Evolutionary conservation across 1,140 invertebrate species (phyloP).

Genomic region (Tribolium madens): DNA sequence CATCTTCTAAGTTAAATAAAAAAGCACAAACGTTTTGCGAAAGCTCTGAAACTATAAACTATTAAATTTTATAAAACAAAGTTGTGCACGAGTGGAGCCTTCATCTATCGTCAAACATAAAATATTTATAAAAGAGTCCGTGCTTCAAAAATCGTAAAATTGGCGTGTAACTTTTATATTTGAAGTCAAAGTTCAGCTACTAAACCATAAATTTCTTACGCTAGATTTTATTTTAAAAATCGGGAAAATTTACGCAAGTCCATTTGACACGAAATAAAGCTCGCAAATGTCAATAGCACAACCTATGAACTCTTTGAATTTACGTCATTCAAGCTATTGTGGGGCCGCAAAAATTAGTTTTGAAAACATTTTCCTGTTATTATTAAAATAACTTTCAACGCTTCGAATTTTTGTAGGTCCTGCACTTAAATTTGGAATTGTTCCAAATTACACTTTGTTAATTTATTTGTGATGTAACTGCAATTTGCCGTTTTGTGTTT

Average conservation of each 20-base stretch:
- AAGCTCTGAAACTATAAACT: background rate
- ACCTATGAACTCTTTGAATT: too few relatives aligned
- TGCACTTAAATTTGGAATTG: slow-evolving; percentile 23
- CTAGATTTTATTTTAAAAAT: too few relatives aligned
- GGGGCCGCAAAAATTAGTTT: too few relatives aligned
- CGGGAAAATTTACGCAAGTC: too few relatives aligned
- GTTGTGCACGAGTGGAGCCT: background rate
- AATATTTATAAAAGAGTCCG: background rate
- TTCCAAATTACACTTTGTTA: slow-evolving; percentile 33
- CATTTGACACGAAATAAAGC: too few relatives aligned
- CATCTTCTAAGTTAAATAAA: background rate
- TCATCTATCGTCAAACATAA: background rate
- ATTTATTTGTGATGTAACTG: slow-evolving; percentile 33
- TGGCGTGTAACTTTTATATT: background rate
- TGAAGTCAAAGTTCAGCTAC: background rate
- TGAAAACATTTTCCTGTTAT: background rate
- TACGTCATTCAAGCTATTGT: too few relatives aligned
- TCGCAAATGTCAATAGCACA: too few relatives aligned
- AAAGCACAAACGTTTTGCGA: background rate
- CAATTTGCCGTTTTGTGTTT: slow-evolving; percentile 12
- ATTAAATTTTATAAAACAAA: background rate
- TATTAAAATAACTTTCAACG: background rate
- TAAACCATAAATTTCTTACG: background rate
- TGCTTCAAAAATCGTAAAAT: background rate
- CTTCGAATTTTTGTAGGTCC: background rate